Percentiles rank a stretch among this genome's conserved stretches.
Evolutionary conservation across 2,888 invertebrate genomes (phyloP).

Genomic region (Nomada ruficornis): DNA sequence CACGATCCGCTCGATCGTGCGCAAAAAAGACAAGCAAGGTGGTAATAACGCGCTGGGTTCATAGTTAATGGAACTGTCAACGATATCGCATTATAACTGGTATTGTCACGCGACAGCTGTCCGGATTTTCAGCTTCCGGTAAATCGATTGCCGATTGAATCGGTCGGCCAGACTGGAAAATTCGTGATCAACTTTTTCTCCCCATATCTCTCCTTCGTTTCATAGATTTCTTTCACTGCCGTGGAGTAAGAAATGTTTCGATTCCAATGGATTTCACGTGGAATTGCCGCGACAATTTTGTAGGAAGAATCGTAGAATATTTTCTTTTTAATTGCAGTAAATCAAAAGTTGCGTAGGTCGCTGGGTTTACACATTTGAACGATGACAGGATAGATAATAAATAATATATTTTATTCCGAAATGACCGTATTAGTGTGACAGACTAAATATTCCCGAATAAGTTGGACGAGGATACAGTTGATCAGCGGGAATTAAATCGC

Average conservation of each 20-base stretch:
- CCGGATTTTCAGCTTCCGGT: slow-evolving; percentile 39
- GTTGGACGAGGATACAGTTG: slow-evolving; percentile 5
- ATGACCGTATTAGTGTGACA: not conserved
- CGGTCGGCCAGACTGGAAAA: slow-evolving; percentile 62
- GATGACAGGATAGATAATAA: not conserved
- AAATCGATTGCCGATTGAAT: slow-evolving; percentile 71
- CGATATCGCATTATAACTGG: slow-evolving; percentile 63
- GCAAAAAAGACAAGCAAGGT: slow-evolving; percentile 65
- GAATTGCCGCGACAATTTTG: too few relatives aligned
- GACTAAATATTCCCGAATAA: not conserved
- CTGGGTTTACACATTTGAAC: not conserved
- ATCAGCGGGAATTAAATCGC: not conserved
- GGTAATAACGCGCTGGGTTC: slow-evolving; percentile 58
- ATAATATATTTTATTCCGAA: not conserved
- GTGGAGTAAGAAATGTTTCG: too few relatives aligned
- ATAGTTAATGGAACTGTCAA: slow-evolving; percentile 65
- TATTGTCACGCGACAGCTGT: slow-evolving; percentile 54
- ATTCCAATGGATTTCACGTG: not conserved
- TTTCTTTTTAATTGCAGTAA: too few relatives aligned
- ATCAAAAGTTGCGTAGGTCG: too few relatives aligned
- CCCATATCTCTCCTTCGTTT: not conserved
- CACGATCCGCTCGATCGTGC: slow-evolving; percentile 52
- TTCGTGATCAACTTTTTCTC: slow-evolving; percentile 18
- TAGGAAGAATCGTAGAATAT: too few relatives aligned
- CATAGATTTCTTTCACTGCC: not conserved